These are phyloP conservation scores for Ectobius pallidus DNA, from an alignment of 2,888 invertebrate genomes.

Conservation along the genomic window DNA sequence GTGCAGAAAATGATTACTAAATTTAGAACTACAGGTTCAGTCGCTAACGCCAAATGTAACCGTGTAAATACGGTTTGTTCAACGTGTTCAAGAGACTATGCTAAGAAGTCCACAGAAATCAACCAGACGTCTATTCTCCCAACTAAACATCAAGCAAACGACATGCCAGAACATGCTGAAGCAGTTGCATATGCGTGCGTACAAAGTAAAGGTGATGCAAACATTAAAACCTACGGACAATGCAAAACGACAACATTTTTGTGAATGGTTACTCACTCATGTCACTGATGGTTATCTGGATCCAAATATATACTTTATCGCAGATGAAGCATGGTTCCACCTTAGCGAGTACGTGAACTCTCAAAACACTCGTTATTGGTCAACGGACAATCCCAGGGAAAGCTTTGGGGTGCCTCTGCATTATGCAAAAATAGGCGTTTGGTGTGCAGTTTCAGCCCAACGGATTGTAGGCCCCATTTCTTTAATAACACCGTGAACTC, in stretches of 20 bases:
- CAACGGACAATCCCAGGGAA: not conserved
- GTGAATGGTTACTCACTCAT: not conserved
- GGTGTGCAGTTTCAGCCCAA: no score
- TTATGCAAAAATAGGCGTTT: no score
- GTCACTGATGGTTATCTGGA: not conserved
- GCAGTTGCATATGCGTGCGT: no score
- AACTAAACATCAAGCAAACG: not conserved
- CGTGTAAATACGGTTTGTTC: no score
- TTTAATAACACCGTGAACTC: no score
- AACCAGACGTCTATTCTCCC: not conserved
- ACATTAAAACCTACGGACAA: not conserved
- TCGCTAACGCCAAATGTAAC: no score
- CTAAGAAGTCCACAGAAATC: no score
- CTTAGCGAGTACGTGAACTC: not conserved
- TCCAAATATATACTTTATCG: not conserved
- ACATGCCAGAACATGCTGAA: not conserved
- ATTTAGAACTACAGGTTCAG: no score
- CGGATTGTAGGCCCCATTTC: no score
- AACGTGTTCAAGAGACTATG: no score
- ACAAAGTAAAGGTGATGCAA: not conserved
- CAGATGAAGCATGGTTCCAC: not conserved
- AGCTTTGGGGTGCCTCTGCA: not conserved
- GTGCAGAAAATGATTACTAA: no score
- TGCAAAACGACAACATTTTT: not conserved
- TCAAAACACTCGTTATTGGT: not conserved